These are phyloP conservation scores for Hymenochirus boettgeri DNA, from an alignment of 2,113 vertebrate genomes.

Conservation along the genomic window DNA sequence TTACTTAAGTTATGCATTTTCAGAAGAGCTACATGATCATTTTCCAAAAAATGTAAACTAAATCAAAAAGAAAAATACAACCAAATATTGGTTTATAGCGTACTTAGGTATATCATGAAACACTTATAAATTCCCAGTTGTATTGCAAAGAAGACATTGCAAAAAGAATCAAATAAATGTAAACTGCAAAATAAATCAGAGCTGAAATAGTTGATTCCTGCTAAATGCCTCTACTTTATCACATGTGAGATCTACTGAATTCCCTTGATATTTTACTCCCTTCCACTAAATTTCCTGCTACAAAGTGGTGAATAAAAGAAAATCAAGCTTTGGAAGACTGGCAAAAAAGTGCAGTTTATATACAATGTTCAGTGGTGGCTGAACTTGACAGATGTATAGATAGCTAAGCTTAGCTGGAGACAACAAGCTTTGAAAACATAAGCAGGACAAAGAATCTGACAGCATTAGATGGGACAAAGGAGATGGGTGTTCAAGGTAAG, in stretches of 20 bases:
- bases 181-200: not conserved
- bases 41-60: too few relatives aligned
- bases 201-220: slow-evolving; percentile 5
- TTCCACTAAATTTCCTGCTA: slow-evolving; percentile 17
- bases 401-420: slow-evolving; percentile 44
- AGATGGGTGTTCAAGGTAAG: slow-evolving; percentile 38
- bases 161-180: too few relatives aligned
- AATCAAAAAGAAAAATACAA: too few relatives aligned
- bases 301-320: slow-evolving; percentile 22
- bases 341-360: slow-evolving; percentile 13
- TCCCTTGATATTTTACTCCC: not conserved
- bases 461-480: too few relatives aligned
- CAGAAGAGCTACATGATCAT: too few relatives aligned
- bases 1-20: too few relatives aligned
- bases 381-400: slow-evolving; percentile 44
- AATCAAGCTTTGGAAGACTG: slow-evolving; percentile 37
- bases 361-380: slow-evolving; percentile 34
- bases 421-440: slow-evolving; percentile 23
- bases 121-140: too few relatives aligned
- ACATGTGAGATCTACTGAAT: slow-evolving; percentile 6
- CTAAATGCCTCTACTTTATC: slow-evolving; percentile 2
- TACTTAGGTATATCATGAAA: too few relatives aligned
- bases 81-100: too few relatives aligned
- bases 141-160: too few relatives aligned
- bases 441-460: slow-evolving; percentile 40